These are phyloP conservation scores for Eulacestoma nigropectus DNA, from an alignment of 2,113 vertebrate genomes.

Conservation along the genomic window DNA sequence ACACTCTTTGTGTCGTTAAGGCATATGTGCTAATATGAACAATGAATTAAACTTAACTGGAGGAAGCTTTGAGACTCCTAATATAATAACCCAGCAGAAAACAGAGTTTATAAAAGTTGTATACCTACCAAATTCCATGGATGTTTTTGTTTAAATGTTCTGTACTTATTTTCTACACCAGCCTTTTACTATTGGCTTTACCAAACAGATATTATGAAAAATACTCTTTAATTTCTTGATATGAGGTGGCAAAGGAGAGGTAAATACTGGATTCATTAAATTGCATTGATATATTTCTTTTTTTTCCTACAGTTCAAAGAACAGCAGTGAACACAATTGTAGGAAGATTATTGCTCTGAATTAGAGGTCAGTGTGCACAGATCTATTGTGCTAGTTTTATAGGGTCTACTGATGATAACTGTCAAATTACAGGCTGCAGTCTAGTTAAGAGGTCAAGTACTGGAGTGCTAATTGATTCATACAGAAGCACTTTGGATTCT, in stretches of 20 bases:
- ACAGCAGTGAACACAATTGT: not conserved
- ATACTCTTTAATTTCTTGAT: not conserved
- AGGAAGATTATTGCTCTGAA: not conserved
- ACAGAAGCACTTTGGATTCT: not conserved
- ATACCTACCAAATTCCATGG: not conserved
- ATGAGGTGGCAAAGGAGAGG: not conserved
- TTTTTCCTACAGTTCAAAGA: not conserved
- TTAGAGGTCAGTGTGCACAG: not conserved
- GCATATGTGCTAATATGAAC: not conserved
- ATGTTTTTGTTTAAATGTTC: not conserved
- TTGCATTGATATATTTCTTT: not conserved
- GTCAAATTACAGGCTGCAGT: not conserved
- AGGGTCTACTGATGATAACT: not conserved
- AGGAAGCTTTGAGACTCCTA: constrained; percentile 11
- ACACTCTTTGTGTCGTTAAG: constrained; percentile 30
- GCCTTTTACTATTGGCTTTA: not conserved
- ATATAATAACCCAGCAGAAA: not conserved
- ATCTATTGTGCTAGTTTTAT: not conserved
- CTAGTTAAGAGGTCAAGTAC: not conserved
- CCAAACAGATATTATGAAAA: not conserved
- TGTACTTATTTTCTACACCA: not conserved
- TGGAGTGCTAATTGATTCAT: not conserved
- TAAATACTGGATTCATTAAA: not conserved
- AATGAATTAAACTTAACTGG: constrained; percentile 40
- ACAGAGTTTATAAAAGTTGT: not conserved